Percentiles rank a stretch among this genome's conserved stretches.
Evolutionary conservation across 1,140 invertebrate species (phyloP).

Genomic region (Rhagoletis zephyria): DNA sequence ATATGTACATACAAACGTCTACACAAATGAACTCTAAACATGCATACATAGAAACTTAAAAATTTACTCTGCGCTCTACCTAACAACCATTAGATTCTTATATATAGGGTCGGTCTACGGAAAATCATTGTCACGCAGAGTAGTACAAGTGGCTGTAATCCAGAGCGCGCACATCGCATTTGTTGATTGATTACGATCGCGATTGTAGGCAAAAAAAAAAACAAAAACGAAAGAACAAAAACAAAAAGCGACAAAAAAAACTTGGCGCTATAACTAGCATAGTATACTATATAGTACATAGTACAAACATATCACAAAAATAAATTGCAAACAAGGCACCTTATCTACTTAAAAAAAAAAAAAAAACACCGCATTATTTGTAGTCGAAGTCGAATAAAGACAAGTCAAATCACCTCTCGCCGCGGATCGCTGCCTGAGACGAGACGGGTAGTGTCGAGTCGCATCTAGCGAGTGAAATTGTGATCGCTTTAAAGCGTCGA

Average conservation of each 20-base stretch:
- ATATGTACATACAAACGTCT: background rate
- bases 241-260: background rate
- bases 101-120: background rate
- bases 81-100: background rate
- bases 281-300: background rate
- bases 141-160: background rate
- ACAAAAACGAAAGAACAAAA: background rate
- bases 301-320: background rate
- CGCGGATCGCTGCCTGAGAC: background rate
- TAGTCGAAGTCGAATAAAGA: background rate
- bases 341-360: slow-evolving; percentile 23
- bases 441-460: background rate
- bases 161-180: slow-evolving; percentile 5
- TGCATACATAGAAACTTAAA: background rate
- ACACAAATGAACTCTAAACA: background rate
- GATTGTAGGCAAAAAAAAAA: background rate
- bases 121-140: background rate
- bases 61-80: background rate
- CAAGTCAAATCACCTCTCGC: background rate
- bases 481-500: slow-evolving; percentile 30
- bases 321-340: slow-evolving; percentile 1
- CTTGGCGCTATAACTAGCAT: background rate
- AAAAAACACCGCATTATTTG: background rate
- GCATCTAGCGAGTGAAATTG: background rate
- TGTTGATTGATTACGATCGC: background rate